These are phyloP conservation scores for Mechanitis mazaeus DNA, from an alignment of 2,888 invertebrate species.

Conservation along the genomic window DNA sequence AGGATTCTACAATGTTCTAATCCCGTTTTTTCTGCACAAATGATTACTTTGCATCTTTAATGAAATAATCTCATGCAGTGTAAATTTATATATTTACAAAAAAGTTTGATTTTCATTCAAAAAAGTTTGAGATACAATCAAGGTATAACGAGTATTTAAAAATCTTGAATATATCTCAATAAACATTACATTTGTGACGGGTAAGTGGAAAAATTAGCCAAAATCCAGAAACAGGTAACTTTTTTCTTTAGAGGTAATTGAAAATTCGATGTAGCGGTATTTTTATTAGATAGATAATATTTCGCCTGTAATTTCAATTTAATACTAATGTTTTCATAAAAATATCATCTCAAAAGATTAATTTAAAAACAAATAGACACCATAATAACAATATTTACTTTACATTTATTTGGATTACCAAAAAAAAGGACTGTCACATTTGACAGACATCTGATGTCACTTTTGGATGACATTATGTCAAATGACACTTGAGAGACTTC, in stretches of 20 bases:
- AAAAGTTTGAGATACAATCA: no score
- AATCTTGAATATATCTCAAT: neutral
- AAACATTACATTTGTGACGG: conserved; percentile 14
- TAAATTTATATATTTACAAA: no score
- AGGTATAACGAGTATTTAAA: neutral
- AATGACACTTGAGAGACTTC: no score
- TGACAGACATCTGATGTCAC: no score
- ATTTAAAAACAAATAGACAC: neutral
- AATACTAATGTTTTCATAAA: neutral
- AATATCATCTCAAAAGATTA: neutral
- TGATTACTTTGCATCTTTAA: neutral
- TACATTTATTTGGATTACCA: no score
- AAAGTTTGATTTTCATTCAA: no score
- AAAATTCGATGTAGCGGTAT: conserved; percentile 38
- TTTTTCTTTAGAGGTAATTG: conserved; percentile 48
- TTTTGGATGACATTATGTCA: no score
- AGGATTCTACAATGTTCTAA: no score
- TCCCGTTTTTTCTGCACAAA: neutral
- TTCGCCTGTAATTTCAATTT: conserved; percentile 28
- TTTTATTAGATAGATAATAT: conserved; percentile 55
- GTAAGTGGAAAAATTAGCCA: conserved; percentile 42
- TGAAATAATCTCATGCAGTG: no score
- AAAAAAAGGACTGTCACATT: no score
- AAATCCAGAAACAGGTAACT: conserved; percentile 44
- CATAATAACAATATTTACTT: no score